These are phyloP conservation scores for Deladenus siricidicola DNA, from an alignment of 2,888 invertebrate species.

Conservation along the genomic window DNA sequence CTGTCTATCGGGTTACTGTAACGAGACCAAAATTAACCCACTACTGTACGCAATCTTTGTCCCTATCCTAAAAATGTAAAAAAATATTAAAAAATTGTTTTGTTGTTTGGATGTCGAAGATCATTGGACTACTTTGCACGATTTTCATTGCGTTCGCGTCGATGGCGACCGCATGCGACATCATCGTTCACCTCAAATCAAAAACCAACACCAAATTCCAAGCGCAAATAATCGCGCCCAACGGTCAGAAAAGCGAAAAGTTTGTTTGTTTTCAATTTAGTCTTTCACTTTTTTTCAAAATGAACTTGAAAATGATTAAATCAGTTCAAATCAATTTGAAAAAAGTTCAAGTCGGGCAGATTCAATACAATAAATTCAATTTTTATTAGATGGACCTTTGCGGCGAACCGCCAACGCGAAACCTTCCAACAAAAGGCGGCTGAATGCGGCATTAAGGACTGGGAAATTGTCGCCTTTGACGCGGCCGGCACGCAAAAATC, in stretches of 20 bases:
- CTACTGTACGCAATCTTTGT: too few relatives aligned
- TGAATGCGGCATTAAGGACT: conserved; percentile 45
- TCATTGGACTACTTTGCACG: too few relatives aligned
- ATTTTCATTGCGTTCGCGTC: too few relatives aligned
- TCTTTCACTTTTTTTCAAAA: background rate
- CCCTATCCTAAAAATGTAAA: too few relatives aligned
- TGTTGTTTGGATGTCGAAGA: too few relatives aligned
- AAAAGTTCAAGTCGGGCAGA: too few relatives aligned
- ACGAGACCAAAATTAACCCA: too few relatives aligned
- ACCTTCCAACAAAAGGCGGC: conserved; percentile 51
- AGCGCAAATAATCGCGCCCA: conserved; percentile 46
- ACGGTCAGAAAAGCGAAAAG: conserved; percentile 50
- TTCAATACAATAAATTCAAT: background rate
- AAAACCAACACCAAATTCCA: conserved; percentile 45
- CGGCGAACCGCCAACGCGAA: conserved; percentile 39
- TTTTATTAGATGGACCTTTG: conserved; percentile 40
- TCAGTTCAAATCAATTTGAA: too few relatives aligned
- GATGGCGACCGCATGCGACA: conserved; percentile 33
- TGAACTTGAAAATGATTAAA: too few relatives aligned
- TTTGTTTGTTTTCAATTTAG: conserved; percentile 19
- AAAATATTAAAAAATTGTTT: too few relatives aligned
- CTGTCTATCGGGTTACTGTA: too few relatives aligned
- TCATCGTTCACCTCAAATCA: conserved; percentile 51
- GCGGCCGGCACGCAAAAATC: conserved; percentile 29
- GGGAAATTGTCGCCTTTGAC: conserved; percentile 42